Evolutionary conservation across 2,888 invertebrate species (phyloP), one percentile per base, ranked within the genome.

Genomic region (Mantis religiosa): DNA sequence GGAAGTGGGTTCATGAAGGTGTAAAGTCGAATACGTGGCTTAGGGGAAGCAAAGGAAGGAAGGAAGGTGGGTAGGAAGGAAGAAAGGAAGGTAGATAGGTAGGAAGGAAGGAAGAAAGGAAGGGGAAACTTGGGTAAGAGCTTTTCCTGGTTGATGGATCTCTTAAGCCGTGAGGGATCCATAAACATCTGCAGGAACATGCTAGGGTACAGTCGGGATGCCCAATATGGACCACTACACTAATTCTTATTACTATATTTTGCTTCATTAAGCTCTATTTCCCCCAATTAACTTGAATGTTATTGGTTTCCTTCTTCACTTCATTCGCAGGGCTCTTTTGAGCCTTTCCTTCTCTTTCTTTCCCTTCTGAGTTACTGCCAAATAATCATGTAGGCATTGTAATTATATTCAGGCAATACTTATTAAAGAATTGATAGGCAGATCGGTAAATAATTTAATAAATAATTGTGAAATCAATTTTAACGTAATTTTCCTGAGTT

Each of bases 111-210:
- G n/a, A 47, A 20, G n/a, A 41, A 47, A 85, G 8, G 20, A 47
- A 25, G n/a, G 47, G 41, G 85, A 47, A 41, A 41, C 85, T 85
- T 85, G 85, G 85, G 47, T 85, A 85, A 85, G 85, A 85, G 85
- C 85, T 85, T 85, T 85, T 47, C 47, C 85, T 85, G 41, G 47
- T 85, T 85, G 85, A 85, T 85, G 85, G 85, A 85, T 85, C 47
- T 85, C 85, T n/a, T 85, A 41, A 85, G 85, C n/a, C 41, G 47
- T 71, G 47, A 12, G 85, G 85, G 85, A 85, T 85, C 85, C 85
- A 85, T 34, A 85, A 71, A 85, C 85, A 85, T 85, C 85, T 85
- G 85, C 85, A 85, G 20, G 15, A 54, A 54, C 54, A 20, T 25
- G 25, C 20, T 15, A 1, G 54, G 4, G 54, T 71, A 71, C 25